Evolutionary conservation across 2,797 vertebrate species (phyloP), one percentile per base, ranked within the genome.

Genomic region (Adelosebastes latens): DNA sequence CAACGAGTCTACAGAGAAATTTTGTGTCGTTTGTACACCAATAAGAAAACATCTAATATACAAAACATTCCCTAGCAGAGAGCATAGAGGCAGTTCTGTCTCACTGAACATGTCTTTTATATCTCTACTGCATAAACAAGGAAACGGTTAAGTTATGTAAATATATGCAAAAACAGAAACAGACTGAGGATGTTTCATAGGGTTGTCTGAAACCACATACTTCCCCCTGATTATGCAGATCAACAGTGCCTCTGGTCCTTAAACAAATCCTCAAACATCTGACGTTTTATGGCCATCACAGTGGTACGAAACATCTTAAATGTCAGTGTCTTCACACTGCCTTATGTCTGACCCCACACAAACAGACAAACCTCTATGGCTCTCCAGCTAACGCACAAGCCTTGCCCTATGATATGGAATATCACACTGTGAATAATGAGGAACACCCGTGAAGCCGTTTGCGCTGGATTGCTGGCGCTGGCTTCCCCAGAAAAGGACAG

Each of bases 91-190:
- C 81, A 71, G 72, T 67, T 83, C 79, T 91, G 87, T 90, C 85
- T 85, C 70, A 36, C 29, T 39, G 60, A 75, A 80, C 59, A 60
- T 20, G 53, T 83, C 86, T 85, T 87, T 87, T 82, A 80, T 79
- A 72, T 61, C 62, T 72, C 63, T 25, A 10, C 83, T 83, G 84
- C 72, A 72, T 80, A 78, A 81, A 92, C 18, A 69, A 82, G 86
- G 81, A 91, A 93, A 86, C 63, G 31, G 88, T 90, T 88, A 89
- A 92, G 76, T 89, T 89, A 92, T 94, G 93, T 77, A 94, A 94
- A 94, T 92, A 52, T 72, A 93, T 94, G 92, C 89, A 93, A 90
- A 92, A 79, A 32, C 61, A 85, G 77, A 84, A 84, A 88, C 71
- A 80, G 81, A 69, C 86, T 53, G 81, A 85, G 82, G 81, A 91